Conservation (phyloP, 2,888 invertebrate species). For the Spilosoma lubricipeda region DNA sequence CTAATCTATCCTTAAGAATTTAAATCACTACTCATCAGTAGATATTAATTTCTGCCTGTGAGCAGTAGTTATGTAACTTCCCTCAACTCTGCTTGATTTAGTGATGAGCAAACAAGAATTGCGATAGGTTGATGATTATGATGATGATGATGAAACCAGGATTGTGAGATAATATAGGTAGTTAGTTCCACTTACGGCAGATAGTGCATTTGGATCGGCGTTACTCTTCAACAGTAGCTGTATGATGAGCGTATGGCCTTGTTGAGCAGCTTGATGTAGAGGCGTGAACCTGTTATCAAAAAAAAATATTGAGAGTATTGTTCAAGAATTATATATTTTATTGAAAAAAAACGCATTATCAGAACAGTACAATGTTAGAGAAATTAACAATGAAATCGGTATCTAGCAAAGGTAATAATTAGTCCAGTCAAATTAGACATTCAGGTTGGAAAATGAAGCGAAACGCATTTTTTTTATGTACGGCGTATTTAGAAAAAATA, state of each 20-base stretch:
- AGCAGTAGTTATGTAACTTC: background rate
- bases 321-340: background rate
- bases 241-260: conserved; percentile 98
- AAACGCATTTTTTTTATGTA: too few species aligned
- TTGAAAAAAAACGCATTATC: background rate
- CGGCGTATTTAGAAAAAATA: too few species aligned
- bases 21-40: too few species aligned
- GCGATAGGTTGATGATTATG: too few species aligned
- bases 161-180: background rate
- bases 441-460: too few species aligned
- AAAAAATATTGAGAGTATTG: background rate
- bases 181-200: conserved; percentile 90
- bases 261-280: conserved; percentile 99
- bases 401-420: too few species aligned
- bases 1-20: background rate
- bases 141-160: too few species aligned
- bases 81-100: background rate
- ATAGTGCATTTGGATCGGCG: conserved; percentile 97
- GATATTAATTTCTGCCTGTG: too few species aligned
- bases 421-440: too few species aligned
- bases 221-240: conserved; percentile 96
- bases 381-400: too few species aligned
- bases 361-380: too few species aligned
- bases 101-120: background rate
- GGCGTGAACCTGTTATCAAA: conserved; percentile 92